Base-by-base conservation (phyloP, 2,797 vertebrate species). In the Phrynocephalus forsythii region DNA sequence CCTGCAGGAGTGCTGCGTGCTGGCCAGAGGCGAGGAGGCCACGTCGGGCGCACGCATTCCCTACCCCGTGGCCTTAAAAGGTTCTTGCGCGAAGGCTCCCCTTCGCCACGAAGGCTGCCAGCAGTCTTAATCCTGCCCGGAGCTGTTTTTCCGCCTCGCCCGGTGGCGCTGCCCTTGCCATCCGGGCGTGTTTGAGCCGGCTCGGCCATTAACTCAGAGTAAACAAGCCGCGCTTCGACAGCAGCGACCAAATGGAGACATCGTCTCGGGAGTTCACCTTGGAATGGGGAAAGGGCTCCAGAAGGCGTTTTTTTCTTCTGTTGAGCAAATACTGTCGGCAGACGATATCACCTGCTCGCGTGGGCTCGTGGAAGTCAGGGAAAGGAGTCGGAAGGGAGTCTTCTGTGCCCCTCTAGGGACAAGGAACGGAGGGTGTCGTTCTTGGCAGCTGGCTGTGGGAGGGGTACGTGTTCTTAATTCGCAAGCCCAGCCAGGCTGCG, bases 81-180 rank as follows among this genome's bases (percentile, higher is more conserved):
- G 93, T 92, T 91, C 94, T 94, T 90, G 91, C 92, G 94, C 87
- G 86, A 91, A 91, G 90, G 90, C 2, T 8, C 68, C 68, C 66
- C 24, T 3, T 4, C 60, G 52, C 18, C 16, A n/a, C 26, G 8
- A 30, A 7, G 68, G 68, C 33, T 77, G 79, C 83, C 52, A 44
- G 5, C 0, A 26, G 77, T 24, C 22, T 0, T 44, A 0, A 56
- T 11, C 72, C 73, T n/a, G 69, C 28, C 84, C 83, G 82, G 60
- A 13, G 16, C 0, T 48, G 48, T 22, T 68, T 38, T 44, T 44
- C 6, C 60, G 6, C 18, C 50, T 63, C 1, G 13, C 44, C n/a
- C 8, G 38, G 44, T 24, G 28, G 63, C 30, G 5, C 60, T 20
- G 44, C 48, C 44, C 11, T 22, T 20, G 8, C 28, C 28, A 33